Evolutionary conservation across 1,140 invertebrate genomes (phyloP), one percentile per base, ranked within the genome.

Genomic region (Nomia melanderi): DNA sequence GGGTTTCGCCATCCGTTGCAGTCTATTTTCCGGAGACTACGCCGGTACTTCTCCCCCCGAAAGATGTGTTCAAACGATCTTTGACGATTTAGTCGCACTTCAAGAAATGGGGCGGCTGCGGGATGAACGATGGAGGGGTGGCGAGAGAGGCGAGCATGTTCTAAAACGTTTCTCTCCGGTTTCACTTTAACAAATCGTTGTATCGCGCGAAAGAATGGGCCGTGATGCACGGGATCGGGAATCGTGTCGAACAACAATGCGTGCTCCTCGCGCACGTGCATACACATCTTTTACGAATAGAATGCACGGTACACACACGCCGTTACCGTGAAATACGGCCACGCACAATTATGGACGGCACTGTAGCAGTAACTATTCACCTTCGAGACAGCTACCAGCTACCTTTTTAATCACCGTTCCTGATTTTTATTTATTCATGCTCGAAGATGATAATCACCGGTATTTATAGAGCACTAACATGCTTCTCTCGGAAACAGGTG

Each of bases 31-130:
- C 57, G 20, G 31, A n/a, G 33, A 36, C 41, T 56, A 50, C 53
- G 12, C 12, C 41, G 25, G 6, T 31, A 31, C 63, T 59, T 41
- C 36, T 44, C n/a, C 27, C 33, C 39, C 31, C 11, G 23, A 29
- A 67, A 67, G 74, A 60, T 60, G 64, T 53, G 64, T 53, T 41
- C 41, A 57, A 69, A 70, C 56, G 72, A 76, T 76, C 65, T 76
- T 69, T 69, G 41, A 69, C 74, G 56, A 76, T 76, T 76, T 69
- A 50, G 56, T 69, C 64, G 41, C 39, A 75, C 64, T 60, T 31
- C 12, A 41, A 23, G 56, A 69, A 69, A 60, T 76, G 65, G 65
- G 67, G 36, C 17, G 23, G 12, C 9, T n/a, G n/a, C n/a, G n/a
- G 27, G n/a, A 9, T 7, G 41, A 25, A 11, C 9, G 50, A n/a